Percentiles rank a stretch among this genome's conserved stretches.
These are phyloP conservation scores for Plodia interpunctella DNA, from an alignment of 1,140 invertebrate species.

Conservation along the genomic window DNA sequence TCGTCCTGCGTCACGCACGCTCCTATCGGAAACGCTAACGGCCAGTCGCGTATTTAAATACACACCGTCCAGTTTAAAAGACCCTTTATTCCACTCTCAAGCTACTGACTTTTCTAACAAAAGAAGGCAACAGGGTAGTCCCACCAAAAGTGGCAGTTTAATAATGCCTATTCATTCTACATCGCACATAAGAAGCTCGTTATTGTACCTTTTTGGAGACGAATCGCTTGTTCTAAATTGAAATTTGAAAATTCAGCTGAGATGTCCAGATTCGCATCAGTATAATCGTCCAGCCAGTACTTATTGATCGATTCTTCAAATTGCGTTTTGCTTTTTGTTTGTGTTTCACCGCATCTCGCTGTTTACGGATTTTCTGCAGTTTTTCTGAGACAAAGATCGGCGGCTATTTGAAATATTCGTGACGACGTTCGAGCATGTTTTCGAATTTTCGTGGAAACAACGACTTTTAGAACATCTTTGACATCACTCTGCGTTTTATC, in stretches of 20 bases:
- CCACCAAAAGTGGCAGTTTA: conserved; percentile 16
- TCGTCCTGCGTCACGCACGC: conserved; percentile 56
- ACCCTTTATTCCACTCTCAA: conserved; percentile 25
- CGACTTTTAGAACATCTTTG: neutral
- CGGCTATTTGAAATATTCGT: conserved; percentile 9
- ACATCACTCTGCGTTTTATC: conserved; percentile 3
- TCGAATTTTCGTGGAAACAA: conserved; percentile 8
- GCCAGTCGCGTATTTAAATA: conserved; percentile 58
- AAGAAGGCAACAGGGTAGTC: conserved; percentile 12
- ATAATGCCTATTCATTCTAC: conserved; percentile 25
- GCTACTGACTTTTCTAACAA: conserved; percentile 14
- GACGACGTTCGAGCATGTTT: neutral
- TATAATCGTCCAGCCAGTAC: no score
- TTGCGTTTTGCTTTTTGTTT: conserved; percentile 27
- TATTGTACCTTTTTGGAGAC: conserved; percentile 13
- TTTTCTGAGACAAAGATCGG: conserved; percentile 28
- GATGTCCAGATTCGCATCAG: no score
- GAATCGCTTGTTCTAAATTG: conserved; percentile 10
- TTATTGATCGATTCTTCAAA: no score
- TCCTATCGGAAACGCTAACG: conserved; percentile 70
- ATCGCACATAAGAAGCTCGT: conserved; percentile 13
- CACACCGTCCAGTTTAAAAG: conserved; percentile 33
- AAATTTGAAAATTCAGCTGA: conserved; percentile 8
- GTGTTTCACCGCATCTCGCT: conserved; percentile 19
- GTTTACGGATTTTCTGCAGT: conserved; percentile 32